phyloP scores from a whole-genome alignment of 2,888 invertebrate genomes.

The Pilophorus perplexus region DNA sequence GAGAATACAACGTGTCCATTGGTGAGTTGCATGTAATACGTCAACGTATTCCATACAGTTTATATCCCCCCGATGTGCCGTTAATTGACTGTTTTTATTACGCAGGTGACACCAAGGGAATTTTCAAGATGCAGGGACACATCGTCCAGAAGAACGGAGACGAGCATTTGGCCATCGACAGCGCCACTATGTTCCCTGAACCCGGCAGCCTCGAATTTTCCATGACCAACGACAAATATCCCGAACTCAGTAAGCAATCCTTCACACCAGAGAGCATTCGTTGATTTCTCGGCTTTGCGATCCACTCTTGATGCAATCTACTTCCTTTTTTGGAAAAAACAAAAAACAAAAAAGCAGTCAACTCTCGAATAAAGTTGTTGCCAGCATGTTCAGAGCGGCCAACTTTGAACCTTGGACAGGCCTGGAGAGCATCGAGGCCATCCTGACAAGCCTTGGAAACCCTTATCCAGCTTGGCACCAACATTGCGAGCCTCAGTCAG shows the following conservation, averaged over 20 bases:
- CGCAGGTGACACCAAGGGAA: slow-evolving; percentile 60
- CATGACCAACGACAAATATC: slow-evolving; percentile 34
- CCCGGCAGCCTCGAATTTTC: slow-evolving; percentile 53
- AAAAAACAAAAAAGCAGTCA: no score
- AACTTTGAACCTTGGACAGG: no score
- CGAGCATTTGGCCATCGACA: slow-evolving; percentile 59
- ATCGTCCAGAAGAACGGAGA: slow-evolving; percentile 58
- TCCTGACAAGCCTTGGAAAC: no score
- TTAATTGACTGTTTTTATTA: slow-evolving; percentile 47
- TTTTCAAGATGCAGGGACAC: slow-evolving; percentile 60
- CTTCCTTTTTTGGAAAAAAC: no score
- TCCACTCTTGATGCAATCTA: no score
- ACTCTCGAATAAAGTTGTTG: no score
- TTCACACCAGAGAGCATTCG: no score
- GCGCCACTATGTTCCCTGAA: slow-evolving; percentile 63
- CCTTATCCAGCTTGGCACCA: no score
- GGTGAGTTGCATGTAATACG: slow-evolving; percentile 55
- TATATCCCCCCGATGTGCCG: background rate
- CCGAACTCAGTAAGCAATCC: slow-evolving; percentile 30
- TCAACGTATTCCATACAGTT: background rate
- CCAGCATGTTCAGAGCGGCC: no score
- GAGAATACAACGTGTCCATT: slow-evolving; percentile 60
- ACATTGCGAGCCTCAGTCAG: no score
- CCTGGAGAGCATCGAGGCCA: no score
- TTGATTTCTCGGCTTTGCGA: no score